A percentile compares a stretch with the other conserved stretches of the same genome.
Conservation (phyloP, 1,140 invertebrate species). For the Hyles euphorbiae region DNA sequence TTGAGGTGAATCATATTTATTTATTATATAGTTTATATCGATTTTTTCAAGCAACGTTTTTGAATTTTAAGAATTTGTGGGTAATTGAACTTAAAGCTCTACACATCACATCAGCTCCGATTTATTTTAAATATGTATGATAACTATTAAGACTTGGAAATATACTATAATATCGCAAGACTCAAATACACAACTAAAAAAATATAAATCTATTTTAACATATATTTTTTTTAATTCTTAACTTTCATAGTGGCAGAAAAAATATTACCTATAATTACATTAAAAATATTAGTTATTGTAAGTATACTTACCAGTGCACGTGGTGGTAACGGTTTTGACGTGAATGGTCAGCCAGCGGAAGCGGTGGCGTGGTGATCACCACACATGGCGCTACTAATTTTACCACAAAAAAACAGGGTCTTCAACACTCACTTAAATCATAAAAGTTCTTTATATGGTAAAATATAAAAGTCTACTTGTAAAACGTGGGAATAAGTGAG, state of each 20-base stretch:
- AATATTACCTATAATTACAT: neutral
- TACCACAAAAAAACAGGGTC: slow-evolving; percentile 12
- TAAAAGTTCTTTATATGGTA: neutral
- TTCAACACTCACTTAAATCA: slow-evolving; percentile 19
- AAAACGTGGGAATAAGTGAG: slow-evolving; percentile 7
- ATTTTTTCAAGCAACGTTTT: no score
- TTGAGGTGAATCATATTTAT: no score
- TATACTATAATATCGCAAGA: no score
- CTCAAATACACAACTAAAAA: no score
- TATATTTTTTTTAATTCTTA: neutral
- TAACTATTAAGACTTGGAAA: no score
- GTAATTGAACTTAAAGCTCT: no score
- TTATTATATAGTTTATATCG: no score
- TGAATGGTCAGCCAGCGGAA: slow-evolving; percentile 47
- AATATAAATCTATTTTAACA: neutral
- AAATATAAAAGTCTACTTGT: slow-evolving; percentile 3
- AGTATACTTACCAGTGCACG: slow-evolving; percentile 48
- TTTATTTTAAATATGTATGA: no score
- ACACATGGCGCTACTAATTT: slow-evolving; percentile 35
- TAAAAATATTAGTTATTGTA: slow-evolving; percentile 9
- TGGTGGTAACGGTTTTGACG: slow-evolving; percentile 28
- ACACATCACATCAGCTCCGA: no score
- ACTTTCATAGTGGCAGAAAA: slow-evolving; percentile 28
- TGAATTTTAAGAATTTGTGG: no score
- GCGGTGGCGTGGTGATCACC: slow-evolving; percentile 43